Evolutionary conservation across 2,797 vertebrate genomes (phyloP), one percentile per base, ranked within the genome.

Genomic region (Staurois parvus): DNA sequence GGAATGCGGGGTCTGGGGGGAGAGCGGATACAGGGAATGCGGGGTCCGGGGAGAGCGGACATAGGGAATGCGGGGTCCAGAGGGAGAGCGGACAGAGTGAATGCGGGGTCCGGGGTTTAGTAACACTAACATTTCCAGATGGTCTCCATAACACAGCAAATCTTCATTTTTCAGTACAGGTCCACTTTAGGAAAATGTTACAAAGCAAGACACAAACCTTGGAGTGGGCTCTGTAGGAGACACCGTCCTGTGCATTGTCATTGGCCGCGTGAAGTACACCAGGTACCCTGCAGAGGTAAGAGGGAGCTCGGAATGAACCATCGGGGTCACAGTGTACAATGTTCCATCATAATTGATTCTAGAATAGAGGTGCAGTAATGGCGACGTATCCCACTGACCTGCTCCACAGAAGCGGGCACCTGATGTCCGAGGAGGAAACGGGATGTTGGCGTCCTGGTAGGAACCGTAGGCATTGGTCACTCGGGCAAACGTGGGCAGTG

Each of bases 321-420:
- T 7, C 40, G 19, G 7, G 15, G 12, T 45, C 48, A 69, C 2
- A 56, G 1, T 21, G 59, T 17, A 24, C 19, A 21, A n/a, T 24
- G 19, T 5, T 52, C 59, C 7, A 19, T 7, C 32, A 0, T 62
- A 24, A 2, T 12, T 72, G 32, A 10, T 24, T 21, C 13, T 37
- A 37, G 52, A 8, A 59, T 59, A 12, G 19, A 24, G 21, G 4
- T 21, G 21, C 6, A 59, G 19, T 1, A n/a, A 59, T 6, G 21
- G 19, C 1, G 52, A 24, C 52, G n/a, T 59, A 24, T 13, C 13
- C 2, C 21, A 37, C 80, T 83, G 52, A 97, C 96, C 96, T 94
- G 96, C 96, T 84, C 98, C 98, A 81, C 98, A 99, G 91, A 99
- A 99, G 73, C 98, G 96, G 45, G 98, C 98, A 32, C 98, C 98